Base-by-base conservation (phyloP, 1,140 invertebrate genomes). In the Tenebrio molitor region DNA sequence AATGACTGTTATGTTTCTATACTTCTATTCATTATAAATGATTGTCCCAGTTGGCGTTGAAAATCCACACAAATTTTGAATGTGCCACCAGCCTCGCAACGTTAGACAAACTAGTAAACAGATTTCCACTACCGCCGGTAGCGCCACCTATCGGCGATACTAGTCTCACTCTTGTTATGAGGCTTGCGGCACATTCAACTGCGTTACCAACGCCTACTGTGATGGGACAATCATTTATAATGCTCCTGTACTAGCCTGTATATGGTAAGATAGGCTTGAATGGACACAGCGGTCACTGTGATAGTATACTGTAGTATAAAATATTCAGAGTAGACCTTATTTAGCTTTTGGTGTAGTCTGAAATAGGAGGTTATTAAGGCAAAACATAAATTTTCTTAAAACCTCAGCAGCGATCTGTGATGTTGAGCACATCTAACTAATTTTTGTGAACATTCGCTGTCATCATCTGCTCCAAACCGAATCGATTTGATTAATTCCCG, bases 241-340 rank as follows among this genome's bases (percentile, higher is more conserved):
- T n/a, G n/a, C n/a, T n/a, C n/a, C n/a, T 4, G 25, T 29, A 29
- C 36, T 39, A 12, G 29, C 46, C 10, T 58, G 12, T 58, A 58
- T 15, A 29, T 14, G 1, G 29, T 8, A 25, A 25, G 7, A 25
- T 58, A 58, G 4, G n/a, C 50, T 29, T 58, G 50, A 29, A 14
- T 25, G 5, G 50, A 10, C 1, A 58, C 23, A 25, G 50, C 23
- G 29, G 23, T 33, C 16, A 58, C 50, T 1, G 50, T 25, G n/a
- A 58, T 58, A n/a, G 8, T 12, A 15, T 58, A 58, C 6, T 58
- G 50, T n/a, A 58, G 21, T 0, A 58, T 6, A 15, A 14, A 58
- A 29, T 58, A 58, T 29, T 58, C 23, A 10, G 50, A 58, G 29
- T 14, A 58, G 2, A 58, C 15, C 15, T 29, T 25, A 29, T 58